These are phyloP conservation scores for Mylabris sibirica DNA, from an alignment of 2,888 invertebrate genomes.

Conservation along the genomic window DNA sequence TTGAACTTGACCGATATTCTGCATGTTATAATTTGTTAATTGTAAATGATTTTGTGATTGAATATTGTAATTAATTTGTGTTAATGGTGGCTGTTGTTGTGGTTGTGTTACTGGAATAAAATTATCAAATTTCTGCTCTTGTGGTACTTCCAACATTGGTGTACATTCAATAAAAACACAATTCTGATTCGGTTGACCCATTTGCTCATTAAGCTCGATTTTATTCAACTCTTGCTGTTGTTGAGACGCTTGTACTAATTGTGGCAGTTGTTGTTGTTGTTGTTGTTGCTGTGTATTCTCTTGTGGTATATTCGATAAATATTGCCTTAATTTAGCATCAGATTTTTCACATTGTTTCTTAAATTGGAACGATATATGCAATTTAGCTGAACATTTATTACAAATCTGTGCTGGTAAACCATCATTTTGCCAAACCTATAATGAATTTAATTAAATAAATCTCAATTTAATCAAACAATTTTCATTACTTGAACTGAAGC, in stretches of 20 bases:
- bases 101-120: constrained; percentile 42
- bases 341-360: constrained; percentile 62
- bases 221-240: constrained; percentile 30
- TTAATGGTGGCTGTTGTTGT: constrained; percentile 42
- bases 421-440: constrained; percentile 63
- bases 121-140: constrained; percentile 48
- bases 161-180: constrained; percentile 58
- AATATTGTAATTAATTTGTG: constrained; percentile 54
- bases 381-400: constrained; percentile 60
- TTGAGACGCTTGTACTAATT: constrained; percentile 35
- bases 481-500: constrained; percentile 59
- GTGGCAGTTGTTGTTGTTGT: constrained; percentile 34
- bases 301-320: constrained; percentile 44
- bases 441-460: constrained; percentile 13
- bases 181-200: constrained; percentile 25
- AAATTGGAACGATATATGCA: constrained; percentile 62
- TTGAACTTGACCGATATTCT: constrained; percentile 52
- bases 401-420: constrained; percentile 61
- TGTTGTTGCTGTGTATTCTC: constrained; percentile 36
- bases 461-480: background rate
- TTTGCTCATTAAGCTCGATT: constrained; percentile 32
- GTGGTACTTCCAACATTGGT: constrained; percentile 48
- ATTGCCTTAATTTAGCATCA: constrained; percentile 60
- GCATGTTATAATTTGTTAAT: constrained; percentile 50
- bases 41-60: constrained; percentile 52